A percentile compares a stretch with the other conserved stretches of the same genome.
These are phyloP conservation scores for Drosophila novamexicana DNA, from an alignment of 1,140 invertebrate genomes.

Conservation along the genomic window DNA sequence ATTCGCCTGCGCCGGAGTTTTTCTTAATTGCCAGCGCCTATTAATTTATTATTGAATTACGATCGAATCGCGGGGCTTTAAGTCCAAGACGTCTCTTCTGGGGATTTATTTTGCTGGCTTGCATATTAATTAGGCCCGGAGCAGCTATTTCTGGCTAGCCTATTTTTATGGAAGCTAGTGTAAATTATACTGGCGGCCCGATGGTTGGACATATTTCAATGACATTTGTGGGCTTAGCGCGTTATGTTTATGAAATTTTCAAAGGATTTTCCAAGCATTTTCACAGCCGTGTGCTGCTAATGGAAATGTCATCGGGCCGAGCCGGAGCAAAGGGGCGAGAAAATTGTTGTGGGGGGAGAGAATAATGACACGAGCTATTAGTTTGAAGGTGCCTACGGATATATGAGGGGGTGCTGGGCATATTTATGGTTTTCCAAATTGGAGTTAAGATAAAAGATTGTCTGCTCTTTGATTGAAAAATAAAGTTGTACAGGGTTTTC, in stretches of 20 bases:
- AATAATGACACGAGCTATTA: constrained; percentile 73
- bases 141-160: constrained; percentile 54
- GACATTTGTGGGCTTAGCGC: constrained; percentile 64
- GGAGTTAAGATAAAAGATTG: background rate
- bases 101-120: constrained; percentile 35
- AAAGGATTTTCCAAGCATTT: constrained; percentile 62
- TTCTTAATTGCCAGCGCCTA: constrained; percentile 63
- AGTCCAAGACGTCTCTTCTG: constrained; percentile 2
- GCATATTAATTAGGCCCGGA: constrained; percentile 40
- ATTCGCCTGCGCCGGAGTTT: constrained; percentile 27
- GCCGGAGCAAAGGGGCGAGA: constrained; percentile 5
- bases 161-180: constrained; percentile 16
- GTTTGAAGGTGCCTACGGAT: background rate
- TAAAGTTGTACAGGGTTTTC: too few species aligned
- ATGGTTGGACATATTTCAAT: constrained; percentile 63
- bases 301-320: constrained; percentile 52
- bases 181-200: constrained; percentile 36
- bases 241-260: constrained; percentile 73
- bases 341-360: constrained; percentile 2
- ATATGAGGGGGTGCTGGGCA: background rate
- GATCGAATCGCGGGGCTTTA: constrained; percentile 24
- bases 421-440: constrained; percentile 14
- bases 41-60: constrained; percentile 77
- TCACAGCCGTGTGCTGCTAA: constrained; percentile 43
- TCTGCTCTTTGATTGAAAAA: background rate